phyloP scores from a whole-genome alignment of 2,797 vertebrate species.

The Pteronotus mesoamericanus region DNA sequence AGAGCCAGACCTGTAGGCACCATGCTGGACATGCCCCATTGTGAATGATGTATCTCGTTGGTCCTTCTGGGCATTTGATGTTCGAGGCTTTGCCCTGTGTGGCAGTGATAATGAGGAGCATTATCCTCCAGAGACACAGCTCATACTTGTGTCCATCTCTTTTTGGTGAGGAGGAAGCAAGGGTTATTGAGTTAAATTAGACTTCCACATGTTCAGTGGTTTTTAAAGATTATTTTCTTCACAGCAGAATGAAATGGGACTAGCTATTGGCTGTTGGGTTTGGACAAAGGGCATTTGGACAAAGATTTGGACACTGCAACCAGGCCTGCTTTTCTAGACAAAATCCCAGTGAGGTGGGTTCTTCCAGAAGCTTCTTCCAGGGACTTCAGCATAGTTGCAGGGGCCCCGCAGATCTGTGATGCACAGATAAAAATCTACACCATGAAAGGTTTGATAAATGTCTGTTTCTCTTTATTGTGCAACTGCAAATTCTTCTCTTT shows the following conservation, averaged over 20 bases:
- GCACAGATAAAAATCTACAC: neutral
- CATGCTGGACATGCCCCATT: accelerated
- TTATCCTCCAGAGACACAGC: accelerated
- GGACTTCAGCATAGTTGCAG: neutral
- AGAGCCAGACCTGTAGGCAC: accelerated
- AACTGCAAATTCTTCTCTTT: constrained; percentile 21
- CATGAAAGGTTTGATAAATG: neutral
- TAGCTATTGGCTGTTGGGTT: neutral
- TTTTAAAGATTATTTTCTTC: neutral
- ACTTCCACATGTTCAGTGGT: accelerated
- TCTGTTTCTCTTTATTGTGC: neutral
- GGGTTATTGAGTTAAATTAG: accelerated
- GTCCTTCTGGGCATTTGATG: accelerated
- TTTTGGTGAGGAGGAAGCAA: accelerated
- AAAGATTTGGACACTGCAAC: neutral
- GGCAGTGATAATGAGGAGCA: accelerated
- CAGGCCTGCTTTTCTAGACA: accelerated
- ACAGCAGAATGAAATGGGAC: accelerated
- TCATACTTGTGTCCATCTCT: neutral
- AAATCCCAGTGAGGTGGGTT: neutral
- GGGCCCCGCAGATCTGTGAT: neutral
- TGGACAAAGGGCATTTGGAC: neutral
- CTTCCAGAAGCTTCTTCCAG: neutral
- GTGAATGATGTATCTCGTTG: accelerated
- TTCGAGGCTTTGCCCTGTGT: neutral